phyloP scores from a whole-genome alignment of 2,797 vertebrate species.

The Falco novaeseelandiae region DNA sequence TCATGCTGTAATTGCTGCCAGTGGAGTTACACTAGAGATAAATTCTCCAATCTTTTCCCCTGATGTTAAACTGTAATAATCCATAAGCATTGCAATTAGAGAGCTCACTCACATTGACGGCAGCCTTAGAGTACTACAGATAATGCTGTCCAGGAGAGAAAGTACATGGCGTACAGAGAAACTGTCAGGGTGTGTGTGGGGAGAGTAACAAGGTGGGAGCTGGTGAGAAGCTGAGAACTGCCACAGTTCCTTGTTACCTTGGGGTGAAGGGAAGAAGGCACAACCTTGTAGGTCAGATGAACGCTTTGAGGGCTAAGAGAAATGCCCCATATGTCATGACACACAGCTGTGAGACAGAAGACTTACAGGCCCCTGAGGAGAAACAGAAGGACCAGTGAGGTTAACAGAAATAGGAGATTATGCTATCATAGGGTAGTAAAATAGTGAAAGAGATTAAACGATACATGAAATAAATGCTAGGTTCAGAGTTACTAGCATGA shows the following conservation, averaged over 20 bases:
- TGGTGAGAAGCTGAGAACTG: conserved; percentile 31
- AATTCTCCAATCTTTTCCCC: background rate
- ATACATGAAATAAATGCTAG: background rate
- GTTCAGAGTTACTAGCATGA: background rate
- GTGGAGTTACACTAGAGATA: background rate
- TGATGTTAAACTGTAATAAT: background rate
- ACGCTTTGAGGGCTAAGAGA: background rate
- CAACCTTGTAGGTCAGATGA: background rate
- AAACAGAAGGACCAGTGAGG: conserved; percentile 32
- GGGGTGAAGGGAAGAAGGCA: background rate
- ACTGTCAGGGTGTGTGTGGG: background rate
- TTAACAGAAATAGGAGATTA: conserved; percentile 59
- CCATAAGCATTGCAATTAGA: background rate
- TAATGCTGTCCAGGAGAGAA: background rate
- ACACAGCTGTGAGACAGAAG: background rate
- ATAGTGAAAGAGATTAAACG: background rate
- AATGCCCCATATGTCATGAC: background rate
- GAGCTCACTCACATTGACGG: background rate
- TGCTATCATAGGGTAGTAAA: background rate
- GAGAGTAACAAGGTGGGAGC: background rate
- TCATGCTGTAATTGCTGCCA: background rate
- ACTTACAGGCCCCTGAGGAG: background rate
- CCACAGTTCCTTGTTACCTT: background rate
- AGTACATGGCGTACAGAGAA: background rate
- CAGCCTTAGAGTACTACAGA: background rate